These are phyloP conservation scores for Chelonus insularis DNA, from an alignment of 1,140 invertebrate genomes.

Conservation along the genomic window DNA sequence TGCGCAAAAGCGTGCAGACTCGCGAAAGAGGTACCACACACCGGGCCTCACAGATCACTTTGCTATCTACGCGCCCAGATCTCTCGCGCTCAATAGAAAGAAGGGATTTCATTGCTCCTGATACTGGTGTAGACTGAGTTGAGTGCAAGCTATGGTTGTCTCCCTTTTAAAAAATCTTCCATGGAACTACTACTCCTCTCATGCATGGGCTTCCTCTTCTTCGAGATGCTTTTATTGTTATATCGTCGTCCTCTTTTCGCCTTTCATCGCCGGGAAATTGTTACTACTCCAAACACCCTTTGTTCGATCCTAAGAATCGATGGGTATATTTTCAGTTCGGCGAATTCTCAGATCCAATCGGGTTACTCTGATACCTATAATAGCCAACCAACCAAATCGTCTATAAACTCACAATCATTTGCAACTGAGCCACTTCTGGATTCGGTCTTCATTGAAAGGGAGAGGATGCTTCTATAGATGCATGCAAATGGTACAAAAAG, in stretches of 20 bases:
- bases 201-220: conserved; percentile 6
- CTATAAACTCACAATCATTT: too few species aligned
- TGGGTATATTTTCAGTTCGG: conserved; percentile 1
- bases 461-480: too few species aligned
- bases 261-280: conserved; percentile 26
- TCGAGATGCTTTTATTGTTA: conserved; percentile 11
- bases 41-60: conserved; percentile 60
- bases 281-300: conserved; percentile 24
- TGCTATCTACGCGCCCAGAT: conserved; percentile 55
- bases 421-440: too few species aligned
- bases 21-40: conserved; percentile 59
- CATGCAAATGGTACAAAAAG: too few species aligned
- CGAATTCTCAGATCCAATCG: conserved; percentile 17
- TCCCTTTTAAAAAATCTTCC: conserved; percentile 12
- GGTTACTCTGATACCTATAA: conserved; percentile 7
- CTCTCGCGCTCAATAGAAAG: conserved; percentile 34
- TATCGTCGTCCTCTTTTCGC: conserved; percentile 11
- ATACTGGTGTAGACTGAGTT: background rate
- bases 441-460: too few species aligned
- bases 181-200: background rate
- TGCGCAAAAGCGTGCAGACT: conserved; percentile 51
- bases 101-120: conserved; percentile 6
- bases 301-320: conserved; percentile 26
- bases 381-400: too few species aligned
- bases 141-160: background rate